Evolutionary conservation across 2,113 vertebrate genomes (phyloP).

Genomic region (Glaucidium brasilianum): DNA sequence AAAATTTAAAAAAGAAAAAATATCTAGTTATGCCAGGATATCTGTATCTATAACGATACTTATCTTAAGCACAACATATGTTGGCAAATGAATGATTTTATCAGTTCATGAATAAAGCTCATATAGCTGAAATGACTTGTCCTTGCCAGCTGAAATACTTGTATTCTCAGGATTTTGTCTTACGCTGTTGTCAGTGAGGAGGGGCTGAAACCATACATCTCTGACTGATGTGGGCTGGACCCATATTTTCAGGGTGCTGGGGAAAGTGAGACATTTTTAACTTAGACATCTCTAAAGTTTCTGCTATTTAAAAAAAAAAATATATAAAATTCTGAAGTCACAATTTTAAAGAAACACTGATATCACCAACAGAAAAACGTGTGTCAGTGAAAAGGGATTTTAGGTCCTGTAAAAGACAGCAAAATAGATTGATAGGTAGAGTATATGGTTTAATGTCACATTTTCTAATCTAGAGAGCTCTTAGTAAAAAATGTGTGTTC

Average conservation of each 20-base stretch:
- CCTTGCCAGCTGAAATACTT: background rate
- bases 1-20: background rate
- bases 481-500: background rate
- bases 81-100: conserved; percentile 15
- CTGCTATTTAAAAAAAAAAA: background rate
- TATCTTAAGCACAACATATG: background rate
- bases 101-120: background rate
- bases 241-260: background rate
- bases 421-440: background rate
- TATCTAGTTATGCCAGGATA: background rate
- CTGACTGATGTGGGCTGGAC: background rate
- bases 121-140: background rate
- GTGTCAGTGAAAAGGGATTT: background rate
- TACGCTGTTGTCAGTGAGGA: background rate
- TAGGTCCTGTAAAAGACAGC: background rate
- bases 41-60: background rate
- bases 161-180: background rate
- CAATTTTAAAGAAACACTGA: background rate
- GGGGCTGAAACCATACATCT: background rate
- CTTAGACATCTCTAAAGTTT: background rate
- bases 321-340: background rate
- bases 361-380: background rate
- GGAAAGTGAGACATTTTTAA: background rate
- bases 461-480: background rate
- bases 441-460: background rate